A percentile compares a stretch with the other conserved stretches of the same genome.
These are phyloP conservation scores for Centrocercus urophasianus DNA, from an alignment of 2,113 vertebrate species.

Conservation along the genomic window DNA sequence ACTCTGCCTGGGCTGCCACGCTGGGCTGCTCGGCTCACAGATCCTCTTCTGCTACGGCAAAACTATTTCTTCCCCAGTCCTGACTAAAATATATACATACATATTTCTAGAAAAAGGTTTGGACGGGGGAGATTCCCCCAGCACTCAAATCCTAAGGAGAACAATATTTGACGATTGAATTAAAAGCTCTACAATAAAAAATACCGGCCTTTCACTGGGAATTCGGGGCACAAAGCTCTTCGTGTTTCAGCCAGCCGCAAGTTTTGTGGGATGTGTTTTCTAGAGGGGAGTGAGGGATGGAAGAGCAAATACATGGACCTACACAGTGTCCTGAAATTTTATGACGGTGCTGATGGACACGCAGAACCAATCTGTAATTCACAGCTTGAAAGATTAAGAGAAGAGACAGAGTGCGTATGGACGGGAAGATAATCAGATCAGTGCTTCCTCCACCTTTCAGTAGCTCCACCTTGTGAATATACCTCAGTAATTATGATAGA, in stretches of 20 bases:
- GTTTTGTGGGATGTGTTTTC: background rate
- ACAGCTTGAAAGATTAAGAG: background rate
- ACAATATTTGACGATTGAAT: background rate
- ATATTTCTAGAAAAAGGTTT: background rate
- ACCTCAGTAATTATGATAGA: constrained; percentile 66
- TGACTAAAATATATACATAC: background rate
- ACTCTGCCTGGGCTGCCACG: background rate
- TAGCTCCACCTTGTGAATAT: constrained; percentile 72
- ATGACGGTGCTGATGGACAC: background rate
- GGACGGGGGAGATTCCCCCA: background rate
- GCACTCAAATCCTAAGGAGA: background rate
- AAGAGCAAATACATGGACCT: background rate
- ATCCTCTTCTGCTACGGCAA: background rate
- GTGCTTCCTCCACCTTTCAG: constrained; percentile 58
- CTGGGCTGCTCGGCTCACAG: background rate
- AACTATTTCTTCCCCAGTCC: background rate
- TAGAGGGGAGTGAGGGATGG: background rate
- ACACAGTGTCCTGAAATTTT: background rate
- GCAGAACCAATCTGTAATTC: background rate
- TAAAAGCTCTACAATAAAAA: background rate
- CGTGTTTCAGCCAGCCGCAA: background rate
- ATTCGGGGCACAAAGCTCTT: background rate
- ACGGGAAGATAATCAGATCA: constrained; percentile 21
- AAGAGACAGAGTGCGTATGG: background rate
- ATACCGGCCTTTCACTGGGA: background rate